Conservation (phyloP, 2,888 invertebrate genomes). For the Scrobipalpa costella region DNA sequence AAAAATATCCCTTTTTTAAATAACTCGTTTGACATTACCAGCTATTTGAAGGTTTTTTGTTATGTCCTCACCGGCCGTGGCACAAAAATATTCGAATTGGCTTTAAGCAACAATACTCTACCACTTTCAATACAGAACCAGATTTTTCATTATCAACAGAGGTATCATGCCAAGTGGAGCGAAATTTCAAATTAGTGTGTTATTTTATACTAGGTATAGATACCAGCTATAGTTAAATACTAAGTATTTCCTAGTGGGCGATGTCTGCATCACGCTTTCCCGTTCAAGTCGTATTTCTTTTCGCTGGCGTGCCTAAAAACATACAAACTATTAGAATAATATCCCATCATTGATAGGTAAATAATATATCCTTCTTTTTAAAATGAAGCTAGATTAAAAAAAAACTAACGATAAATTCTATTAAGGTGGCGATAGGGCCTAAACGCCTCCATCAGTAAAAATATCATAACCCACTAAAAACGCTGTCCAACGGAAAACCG, state of each 20-base stretch:
- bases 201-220: constrained; percentile 16
- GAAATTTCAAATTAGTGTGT: neutral
- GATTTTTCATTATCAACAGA: neutral
- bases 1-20: no score
- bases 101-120: neutral
- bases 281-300: constrained; percentile 72
- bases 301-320: constrained; percentile 66
- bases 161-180: neutral
- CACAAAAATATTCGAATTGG: neutral
- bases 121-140: neutral
- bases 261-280: constrained; percentile 61
- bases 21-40: no score
- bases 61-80: no score
- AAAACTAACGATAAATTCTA: no score
- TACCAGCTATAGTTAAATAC: constrained; percentile 12
- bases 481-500: no score
- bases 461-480: no score
- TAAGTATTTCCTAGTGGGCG: constrained; percentile 1
- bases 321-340: neutral
- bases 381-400: no score
- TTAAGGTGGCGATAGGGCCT: no score
- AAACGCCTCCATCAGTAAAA: no score
- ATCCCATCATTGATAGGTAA: neutral
- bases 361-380: no score
- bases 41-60: no score